Conservation (phyloP, 2,113 vertebrate species). For the Rhea pennata region DNA sequence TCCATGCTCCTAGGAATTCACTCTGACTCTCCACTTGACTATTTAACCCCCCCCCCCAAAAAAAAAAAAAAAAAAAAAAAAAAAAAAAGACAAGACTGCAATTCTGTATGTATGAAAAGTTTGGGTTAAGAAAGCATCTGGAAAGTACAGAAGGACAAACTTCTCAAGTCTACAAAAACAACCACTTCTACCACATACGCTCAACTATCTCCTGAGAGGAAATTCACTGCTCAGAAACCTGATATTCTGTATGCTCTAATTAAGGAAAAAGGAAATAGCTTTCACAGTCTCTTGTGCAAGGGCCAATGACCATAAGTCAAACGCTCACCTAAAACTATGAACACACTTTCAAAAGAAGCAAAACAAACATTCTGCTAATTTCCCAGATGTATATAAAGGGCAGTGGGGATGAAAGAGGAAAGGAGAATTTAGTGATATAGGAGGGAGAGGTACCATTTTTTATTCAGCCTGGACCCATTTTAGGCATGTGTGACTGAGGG, state of each 20-base stretch:
- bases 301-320: constrained; percentile 49
- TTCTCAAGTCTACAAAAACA: constrained; percentile 19
- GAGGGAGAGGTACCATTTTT: background rate
- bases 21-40: background rate
- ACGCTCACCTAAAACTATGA: constrained; percentile 39
- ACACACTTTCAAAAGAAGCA: constrained; percentile 46
- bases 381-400: background rate
- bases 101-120: background rate
- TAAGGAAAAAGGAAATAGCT: constrained; percentile 56
- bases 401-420: background rate
- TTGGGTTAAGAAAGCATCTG: background rate
- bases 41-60: background rate
- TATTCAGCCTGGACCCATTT: background rate
- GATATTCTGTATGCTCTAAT: constrained; percentile 22
- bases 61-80: background rate
- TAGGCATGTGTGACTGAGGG: background rate
- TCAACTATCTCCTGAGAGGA: constrained; percentile 49
- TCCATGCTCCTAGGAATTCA: background rate
- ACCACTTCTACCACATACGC: background rate
- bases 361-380: constrained; percentile 41
- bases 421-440: background rate
- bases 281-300: constrained; percentile 26
- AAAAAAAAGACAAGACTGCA: background rate
- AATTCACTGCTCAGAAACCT: constrained; percentile 39
- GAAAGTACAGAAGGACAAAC: background rate